Evolutionary conservation across 2,888 invertebrate genomes (phyloP).

Genomic region (Heliconius erato): DNA sequence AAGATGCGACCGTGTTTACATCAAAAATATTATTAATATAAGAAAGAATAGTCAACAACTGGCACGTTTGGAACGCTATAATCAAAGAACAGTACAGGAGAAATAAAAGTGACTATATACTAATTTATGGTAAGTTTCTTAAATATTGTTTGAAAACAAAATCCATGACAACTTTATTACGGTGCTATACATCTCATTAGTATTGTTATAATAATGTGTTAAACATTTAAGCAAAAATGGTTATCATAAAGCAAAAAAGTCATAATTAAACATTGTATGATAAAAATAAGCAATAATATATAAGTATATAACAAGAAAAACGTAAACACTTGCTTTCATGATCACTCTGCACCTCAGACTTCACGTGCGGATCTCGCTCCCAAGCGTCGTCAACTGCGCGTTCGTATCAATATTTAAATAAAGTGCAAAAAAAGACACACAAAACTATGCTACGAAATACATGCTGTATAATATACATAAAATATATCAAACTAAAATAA

Average conservation of each 20-base stretch:
- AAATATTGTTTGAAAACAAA: neutral
- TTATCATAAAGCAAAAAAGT: neutral
- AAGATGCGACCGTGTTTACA: constrained; percentile 31
- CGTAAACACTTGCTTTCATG: constrained; percentile 76
- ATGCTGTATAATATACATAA: constrained; percentile 52
- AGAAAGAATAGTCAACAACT: neutral
- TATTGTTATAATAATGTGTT: neutral
- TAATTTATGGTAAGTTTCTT: constrained; percentile 13
- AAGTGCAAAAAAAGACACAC: constrained; percentile 51
- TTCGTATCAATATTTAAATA: constrained; percentile 58
- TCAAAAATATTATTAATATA: neutral
- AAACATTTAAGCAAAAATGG: neutral
- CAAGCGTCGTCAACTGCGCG: constrained; percentile 69
- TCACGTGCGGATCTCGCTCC: constrained; percentile 59
- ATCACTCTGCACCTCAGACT: constrained; percentile 71
- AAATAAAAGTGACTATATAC: too few species aligned
- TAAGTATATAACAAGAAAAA: constrained; percentile 50
- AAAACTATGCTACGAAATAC: constrained; percentile 46
- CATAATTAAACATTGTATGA: neutral
- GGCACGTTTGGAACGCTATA: neutral
- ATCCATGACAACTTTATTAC: neutral
- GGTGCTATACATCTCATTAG: neutral
- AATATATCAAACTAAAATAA: neutral
- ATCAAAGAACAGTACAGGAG: neutral
- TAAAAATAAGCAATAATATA: constrained; percentile 37